Conservation (phyloP, 2,797 vertebrate genomes). For the Champsocephalus gunnari region DNA sequence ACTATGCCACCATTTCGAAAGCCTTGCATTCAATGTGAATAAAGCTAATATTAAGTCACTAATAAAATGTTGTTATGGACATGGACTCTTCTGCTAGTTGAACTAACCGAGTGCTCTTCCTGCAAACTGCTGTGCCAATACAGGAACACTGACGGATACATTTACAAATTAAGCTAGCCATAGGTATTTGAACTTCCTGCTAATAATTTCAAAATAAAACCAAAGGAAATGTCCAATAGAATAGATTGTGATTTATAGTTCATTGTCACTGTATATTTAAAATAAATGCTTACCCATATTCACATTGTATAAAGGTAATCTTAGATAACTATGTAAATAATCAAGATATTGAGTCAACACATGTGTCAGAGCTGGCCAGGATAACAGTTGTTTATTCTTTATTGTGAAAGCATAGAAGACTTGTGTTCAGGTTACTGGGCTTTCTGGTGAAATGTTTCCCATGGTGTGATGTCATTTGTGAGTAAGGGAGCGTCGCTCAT, state of each 20-base stretch:
- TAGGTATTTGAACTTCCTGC: accelerated
- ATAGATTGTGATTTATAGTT: too few species aligned
- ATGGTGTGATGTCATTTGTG: constrained; percentile 25
- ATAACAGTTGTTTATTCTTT: not conserved
- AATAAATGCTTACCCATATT: not conserved
- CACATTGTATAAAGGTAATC: too few species aligned
- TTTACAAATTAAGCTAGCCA: constrained; percentile 19
- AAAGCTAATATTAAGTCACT: not conserved
- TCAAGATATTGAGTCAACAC: not conserved
- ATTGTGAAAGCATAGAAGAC: constrained; percentile 35
- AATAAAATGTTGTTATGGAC: not conserved
- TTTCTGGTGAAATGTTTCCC: not conserved
- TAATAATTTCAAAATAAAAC: constrained; percentile 52
- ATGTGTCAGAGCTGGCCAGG: not conserved
- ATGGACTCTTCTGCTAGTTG: constrained; percentile 26
- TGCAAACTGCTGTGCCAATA: constrained; percentile 23
- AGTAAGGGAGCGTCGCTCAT: constrained; percentile 5
- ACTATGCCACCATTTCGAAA: constrained; percentile 19
- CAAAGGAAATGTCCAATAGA: accelerated
- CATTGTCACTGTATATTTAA: not conserved
- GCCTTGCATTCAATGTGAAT: not conserved
- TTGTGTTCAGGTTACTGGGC: not conserved
- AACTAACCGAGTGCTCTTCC: constrained; percentile 40
- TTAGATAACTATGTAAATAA: accelerated
- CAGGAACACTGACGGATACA: constrained; percentile 10